A percentile compares a stretch with the other conserved stretches of the same genome.
phyloP scores from a whole-genome alignment of 2,888 invertebrate genomes.

The Adineta ricciae region DNA sequence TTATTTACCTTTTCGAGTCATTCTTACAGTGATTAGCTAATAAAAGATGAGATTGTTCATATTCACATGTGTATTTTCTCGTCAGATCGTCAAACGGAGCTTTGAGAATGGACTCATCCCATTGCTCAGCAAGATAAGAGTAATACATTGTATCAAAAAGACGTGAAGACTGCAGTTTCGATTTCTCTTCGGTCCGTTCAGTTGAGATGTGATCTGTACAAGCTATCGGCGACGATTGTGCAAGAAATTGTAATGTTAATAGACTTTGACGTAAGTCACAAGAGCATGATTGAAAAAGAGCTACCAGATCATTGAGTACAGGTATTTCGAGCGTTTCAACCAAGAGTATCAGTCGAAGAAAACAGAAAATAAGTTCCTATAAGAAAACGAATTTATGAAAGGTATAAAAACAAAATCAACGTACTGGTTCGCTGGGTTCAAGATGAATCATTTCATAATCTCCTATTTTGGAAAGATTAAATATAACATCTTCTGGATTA shows the following conservation, averaged over 20 bases:
- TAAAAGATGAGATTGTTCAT: background rate
- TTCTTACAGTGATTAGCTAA: background rate
- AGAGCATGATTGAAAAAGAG: background rate
- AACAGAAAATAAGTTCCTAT: background rate
- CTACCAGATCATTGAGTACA: background rate
- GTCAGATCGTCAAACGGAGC: background rate
- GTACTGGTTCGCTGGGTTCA: background rate
- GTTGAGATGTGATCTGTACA: background rate
- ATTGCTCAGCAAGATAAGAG: background rate
- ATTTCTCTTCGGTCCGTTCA: background rate
- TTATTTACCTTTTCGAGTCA: background rate
- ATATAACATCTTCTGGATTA: background rate
- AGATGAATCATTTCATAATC: background rate
- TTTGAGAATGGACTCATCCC: background rate
- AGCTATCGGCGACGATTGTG: background rate
- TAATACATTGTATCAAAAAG: background rate
- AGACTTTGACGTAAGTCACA: constrained; percentile 11
- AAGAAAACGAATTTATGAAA: background rate
- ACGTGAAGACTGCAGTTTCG: background rate
- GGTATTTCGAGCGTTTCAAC: constrained; percentile 2
- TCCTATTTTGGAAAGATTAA: background rate
- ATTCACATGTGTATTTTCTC: background rate
- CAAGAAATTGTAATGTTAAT: background rate
- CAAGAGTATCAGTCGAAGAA: background rate
- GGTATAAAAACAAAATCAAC: background rate